These are phyloP conservation scores for Siderastrea siderea DNA, from an alignment of 92 coral and sea anemone species.

Conservation along the genomic window DNA sequence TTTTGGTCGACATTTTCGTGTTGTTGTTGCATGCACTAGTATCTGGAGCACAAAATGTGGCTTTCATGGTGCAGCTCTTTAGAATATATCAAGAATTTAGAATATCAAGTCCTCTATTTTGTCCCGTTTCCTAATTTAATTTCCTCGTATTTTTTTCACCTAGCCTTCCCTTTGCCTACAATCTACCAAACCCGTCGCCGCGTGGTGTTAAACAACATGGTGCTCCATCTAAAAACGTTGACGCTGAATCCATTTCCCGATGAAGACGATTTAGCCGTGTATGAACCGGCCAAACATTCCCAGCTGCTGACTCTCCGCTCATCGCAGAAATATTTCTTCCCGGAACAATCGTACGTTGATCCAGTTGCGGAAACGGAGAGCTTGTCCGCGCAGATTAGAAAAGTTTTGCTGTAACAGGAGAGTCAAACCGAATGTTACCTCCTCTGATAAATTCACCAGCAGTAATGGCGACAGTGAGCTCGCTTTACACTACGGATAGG, in stretches of 20 bases:
- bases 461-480: too few species aligned
- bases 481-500: too few species aligned
- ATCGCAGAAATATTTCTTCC: conserved; percentile 95
- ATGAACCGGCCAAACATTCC: conserved; percentile 87
- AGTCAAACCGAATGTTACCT: background rate
- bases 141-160: background rate
- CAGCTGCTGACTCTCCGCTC: conserved; percentile 88
- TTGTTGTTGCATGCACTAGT: too few species aligned
- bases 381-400: conserved; percentile 33
- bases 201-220: conserved; percentile 82
- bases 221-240: conserved; percentile 91
- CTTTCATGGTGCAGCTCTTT: too few species aligned
- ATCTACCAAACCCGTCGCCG: conserved; percentile 85
- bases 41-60: too few species aligned
- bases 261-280: conserved; percentile 73
- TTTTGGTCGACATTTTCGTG: too few species aligned
- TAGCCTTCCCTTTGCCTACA: conserved; percentile 89
- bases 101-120: background rate
- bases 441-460: background rate
- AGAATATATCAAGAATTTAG: too few species aligned
- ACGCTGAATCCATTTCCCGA: conserved; percentile 96
- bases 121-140: background rate
- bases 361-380: conserved; percentile 28
- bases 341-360: conserved; percentile 85
- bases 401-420: conserved; percentile 20